Evolutionary conservation across 2,797 vertebrate species (phyloP), one percentile per base, ranked within the genome.

Genomic region (Xerus rutilus): DNA sequence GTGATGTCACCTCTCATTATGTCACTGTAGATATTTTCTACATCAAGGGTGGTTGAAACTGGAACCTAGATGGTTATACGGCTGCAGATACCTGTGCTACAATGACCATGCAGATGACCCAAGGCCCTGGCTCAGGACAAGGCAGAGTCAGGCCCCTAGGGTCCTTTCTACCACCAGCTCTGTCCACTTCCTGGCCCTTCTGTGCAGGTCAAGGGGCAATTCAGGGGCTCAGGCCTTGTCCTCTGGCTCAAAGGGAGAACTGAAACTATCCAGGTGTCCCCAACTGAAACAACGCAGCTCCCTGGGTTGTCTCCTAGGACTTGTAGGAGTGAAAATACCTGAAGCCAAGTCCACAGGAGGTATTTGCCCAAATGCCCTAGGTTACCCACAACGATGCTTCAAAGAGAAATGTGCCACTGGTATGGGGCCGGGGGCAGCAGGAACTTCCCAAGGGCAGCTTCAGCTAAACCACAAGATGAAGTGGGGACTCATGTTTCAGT

Each of bases 251-350:
- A 25, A 28, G 62, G 21, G n/a, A 79, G 67, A 65, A 7, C 1
- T 1, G 3, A 4, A 25, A 39, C 9, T 2, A 3, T 1, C 81
- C 18, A 0, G 14, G 3, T 0, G 14, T 52, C 28, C 2, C 7
- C 6, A n/a, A n/a, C n/a, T n/a, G n/a, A n/a, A n/a, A n/a, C n/a
- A n/a, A n/a, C n/a, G n/a, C n/a, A n/a, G n/a, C 43, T 1, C 32
- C 67, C 70, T 1, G 20, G 15, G 10, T 1, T 7, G 69, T 45
- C 20, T 43, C 25, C 28, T 4, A 4, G 82, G 65, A 47, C 23
- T 7, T 5, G 47, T 2, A 15, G 14, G 15, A 49, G 20, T 20
- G 43, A 12, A 62, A 49, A 35, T 9, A 15, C 3, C 4, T 4
- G 28, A 11, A 8, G 43, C 32, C 2, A 4, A 13, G 3, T 9